A percentile compares a stretch with the other conserved stretches of the same genome.
phyloP scores from a whole-genome alignment of 2,797 vertebrate species.

The Bradypodion pumilum region DNA sequence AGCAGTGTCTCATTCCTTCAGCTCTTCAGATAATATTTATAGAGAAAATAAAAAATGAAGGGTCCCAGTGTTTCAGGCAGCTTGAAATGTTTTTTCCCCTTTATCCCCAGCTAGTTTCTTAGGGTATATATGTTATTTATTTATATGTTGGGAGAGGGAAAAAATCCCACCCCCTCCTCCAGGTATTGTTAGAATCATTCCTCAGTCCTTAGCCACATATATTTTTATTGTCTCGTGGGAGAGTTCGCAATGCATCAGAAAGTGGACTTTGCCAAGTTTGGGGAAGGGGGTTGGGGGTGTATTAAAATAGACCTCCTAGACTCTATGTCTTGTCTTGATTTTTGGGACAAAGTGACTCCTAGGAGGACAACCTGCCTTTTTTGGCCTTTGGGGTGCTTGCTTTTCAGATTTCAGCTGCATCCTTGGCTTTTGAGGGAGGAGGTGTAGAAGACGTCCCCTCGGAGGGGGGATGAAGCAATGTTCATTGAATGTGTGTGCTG shows the following conservation, averaged over 20 bases:
- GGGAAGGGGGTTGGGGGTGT: not conserved
- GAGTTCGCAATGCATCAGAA: slow-evolving; percentile 60
- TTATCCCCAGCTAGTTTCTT: slow-evolving; percentile 32
- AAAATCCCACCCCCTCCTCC: slow-evolving; percentile 32
- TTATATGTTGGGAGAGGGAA: slow-evolving; percentile 49
- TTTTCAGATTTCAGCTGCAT: slow-evolving; percentile 75
- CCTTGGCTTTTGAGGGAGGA: slow-evolving; percentile 80
- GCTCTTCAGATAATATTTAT: slow-evolving; percentile 34
- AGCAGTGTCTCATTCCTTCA: slow-evolving; percentile 1
- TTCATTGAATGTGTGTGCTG: slow-evolving; percentile 74
- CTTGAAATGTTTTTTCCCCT: not conserved
- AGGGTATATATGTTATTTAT: slow-evolving; percentile 12
- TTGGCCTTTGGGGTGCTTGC: slow-evolving; percentile 73
- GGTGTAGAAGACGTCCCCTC: slow-evolving; percentile 77
- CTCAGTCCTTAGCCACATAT: slow-evolving; percentile 43
- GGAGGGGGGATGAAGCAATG: slow-evolving; percentile 78
- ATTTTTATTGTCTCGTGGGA: slow-evolving; percentile 69
- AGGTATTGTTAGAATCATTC: slow-evolving; percentile 55
- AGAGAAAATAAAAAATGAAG: slow-evolving; percentile 14
- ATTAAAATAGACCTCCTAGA: slow-evolving; percentile 57
- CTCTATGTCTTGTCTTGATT: slow-evolving; percentile 44
- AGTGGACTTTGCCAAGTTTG: slow-evolving; percentile 68
- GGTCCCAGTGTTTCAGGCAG: slow-evolving; percentile 10
- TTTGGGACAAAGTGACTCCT: slow-evolving; percentile 74
- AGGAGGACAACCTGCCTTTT: slow-evolving; percentile 77